These are phyloP conservation scores for Corythucha ciliata DNA, from an alignment of 2,888 invertebrate species.

Conservation along the genomic window DNA sequence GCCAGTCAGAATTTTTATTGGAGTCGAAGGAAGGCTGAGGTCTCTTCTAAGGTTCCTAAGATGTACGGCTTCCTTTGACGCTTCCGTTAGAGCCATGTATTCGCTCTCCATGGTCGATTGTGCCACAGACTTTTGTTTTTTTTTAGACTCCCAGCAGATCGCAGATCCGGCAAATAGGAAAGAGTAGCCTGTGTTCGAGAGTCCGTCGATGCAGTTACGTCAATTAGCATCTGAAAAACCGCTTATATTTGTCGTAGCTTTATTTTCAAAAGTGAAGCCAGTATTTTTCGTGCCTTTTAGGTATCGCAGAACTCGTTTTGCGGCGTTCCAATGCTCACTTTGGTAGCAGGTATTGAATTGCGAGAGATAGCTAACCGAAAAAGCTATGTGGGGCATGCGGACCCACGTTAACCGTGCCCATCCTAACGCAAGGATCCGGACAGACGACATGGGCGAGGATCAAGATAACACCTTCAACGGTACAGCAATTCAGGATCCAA, in stretches of 20 bases:
- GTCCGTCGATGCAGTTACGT: slow-evolving; percentile 10
- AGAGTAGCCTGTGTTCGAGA: neutral
- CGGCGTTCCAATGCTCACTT: slow-evolving; percentile 24
- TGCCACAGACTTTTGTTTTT: slow-evolving; percentile 3
- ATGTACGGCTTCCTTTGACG: slow-evolving; percentile 4
- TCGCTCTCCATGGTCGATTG: slow-evolving; percentile 1
- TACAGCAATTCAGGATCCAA: too few relatives aligned
- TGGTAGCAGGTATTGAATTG: slow-evolving; percentile 12
- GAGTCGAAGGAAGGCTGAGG: neutral
- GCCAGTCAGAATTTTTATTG: too few relatives aligned
- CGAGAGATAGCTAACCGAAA: slow-evolving; percentile 14
- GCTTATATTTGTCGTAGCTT: neutral
- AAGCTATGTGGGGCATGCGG: slow-evolving; percentile 21
- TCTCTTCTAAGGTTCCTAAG: neutral
- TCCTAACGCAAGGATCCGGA: too few relatives aligned
- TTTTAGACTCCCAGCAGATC: slow-evolving; percentile 3
- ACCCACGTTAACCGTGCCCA: too few relatives aligned
- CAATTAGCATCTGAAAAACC: slow-evolving; percentile 7
- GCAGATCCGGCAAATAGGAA: slow-evolving; percentile 1
- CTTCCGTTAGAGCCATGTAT: neutral
- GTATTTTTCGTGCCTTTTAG: slow-evolving; percentile 24
- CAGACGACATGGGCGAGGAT: too few relatives aligned
- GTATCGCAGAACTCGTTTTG: slow-evolving; percentile 29
- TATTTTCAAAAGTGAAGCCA: slow-evolving; percentile 13
- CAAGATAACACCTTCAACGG: too few relatives aligned